Base-by-base conservation (phyloP, 2,113 vertebrate species). In the Carassius carassius region DNA sequence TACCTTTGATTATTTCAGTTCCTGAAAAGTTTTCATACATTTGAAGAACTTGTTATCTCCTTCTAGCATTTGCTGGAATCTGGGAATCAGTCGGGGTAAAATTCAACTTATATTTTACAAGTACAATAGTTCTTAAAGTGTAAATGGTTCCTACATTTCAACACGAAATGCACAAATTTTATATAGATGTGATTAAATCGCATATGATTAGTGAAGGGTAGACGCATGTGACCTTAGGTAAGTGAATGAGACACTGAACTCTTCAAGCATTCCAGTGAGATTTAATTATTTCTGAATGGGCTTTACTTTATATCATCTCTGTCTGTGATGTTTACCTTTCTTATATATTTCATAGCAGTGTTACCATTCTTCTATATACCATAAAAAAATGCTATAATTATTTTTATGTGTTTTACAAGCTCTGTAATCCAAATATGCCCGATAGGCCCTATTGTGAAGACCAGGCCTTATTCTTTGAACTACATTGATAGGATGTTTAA, bases 301-400 rank as follows among this genome's bases (percentile, higher is more conserved):
- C 23, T 76, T 69, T 69, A 37, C 2, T 78, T 62, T 23, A 41
- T 62, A 79, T 62, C 29, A 23, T 78, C 76, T 60, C 19, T 44
- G 13, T 47, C 19, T 25, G 13, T 47, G n/a, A 41, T 13, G 7
- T 65, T 65, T 65, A 14, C n/a, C 23, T 51, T 63, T 29, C 35
- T 44, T 9, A 35, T 25, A 56, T 21, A 37, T 78, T 78, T 78
- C 32, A 32, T 44, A 14, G 37, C 17, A 17, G 35, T 41, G 75
- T 23, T 62, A 3, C 12, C 17, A 63, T 62, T 14, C 32, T 41
- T 47, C 23, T 29, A 29, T 16, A 65, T 60, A 47, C 23, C 0
- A 10, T 29, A 47, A 44, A 25, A 25, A 14, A 80, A 80, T 12
- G n/a, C 0, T 80, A 2, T 63, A 47, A 49, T 25, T 79, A 63